Conservation (phyloP, 2,888 invertebrate genomes). For the Branchipolynoe longqiensis region DNA sequence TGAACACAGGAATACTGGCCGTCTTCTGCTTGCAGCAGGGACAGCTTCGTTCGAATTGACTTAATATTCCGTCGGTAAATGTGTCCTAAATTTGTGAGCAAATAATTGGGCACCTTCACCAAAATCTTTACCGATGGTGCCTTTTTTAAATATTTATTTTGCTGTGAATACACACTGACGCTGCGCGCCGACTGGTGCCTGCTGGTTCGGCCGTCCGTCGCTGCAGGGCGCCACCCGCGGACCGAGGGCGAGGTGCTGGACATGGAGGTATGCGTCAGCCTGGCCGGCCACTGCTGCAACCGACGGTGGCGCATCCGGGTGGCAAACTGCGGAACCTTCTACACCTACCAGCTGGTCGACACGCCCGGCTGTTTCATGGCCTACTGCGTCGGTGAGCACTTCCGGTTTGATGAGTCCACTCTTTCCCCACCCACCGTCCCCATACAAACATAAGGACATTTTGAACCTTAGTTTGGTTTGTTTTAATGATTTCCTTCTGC, state of each 20-base stretch:
- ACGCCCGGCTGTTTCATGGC: conserved; percentile 73
- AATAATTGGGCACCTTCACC: too few relatives aligned
- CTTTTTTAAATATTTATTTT: background rate
- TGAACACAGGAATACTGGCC: too few relatives aligned
- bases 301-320: conserved; percentile 65
- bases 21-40: too few relatives aligned
- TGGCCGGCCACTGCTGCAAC: conserved; percentile 64
- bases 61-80: too few relatives aligned
- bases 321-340: conserved; percentile 72
- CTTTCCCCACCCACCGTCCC: too few relatives aligned
- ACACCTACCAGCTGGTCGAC: conserved; percentile 70
- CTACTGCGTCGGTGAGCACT: conserved; percentile 71
- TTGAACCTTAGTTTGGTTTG: too few relatives aligned
- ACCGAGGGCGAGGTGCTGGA: conserved; percentile 62
- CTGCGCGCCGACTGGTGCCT: background rate
- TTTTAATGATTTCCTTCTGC: too few relatives aligned
- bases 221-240: conserved; percentile 63
- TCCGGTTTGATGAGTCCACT: too few relatives aligned
- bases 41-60: too few relatives aligned
- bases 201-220: background rate
- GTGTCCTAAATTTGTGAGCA: too few relatives aligned
- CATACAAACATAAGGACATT: too few relatives aligned
- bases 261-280: conserved; percentile 61
- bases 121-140: background rate
- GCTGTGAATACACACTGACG: background rate